Conservation (phyloP, 2,113 vertebrate genomes). For the Poicephalus gulielmi region DNA sequence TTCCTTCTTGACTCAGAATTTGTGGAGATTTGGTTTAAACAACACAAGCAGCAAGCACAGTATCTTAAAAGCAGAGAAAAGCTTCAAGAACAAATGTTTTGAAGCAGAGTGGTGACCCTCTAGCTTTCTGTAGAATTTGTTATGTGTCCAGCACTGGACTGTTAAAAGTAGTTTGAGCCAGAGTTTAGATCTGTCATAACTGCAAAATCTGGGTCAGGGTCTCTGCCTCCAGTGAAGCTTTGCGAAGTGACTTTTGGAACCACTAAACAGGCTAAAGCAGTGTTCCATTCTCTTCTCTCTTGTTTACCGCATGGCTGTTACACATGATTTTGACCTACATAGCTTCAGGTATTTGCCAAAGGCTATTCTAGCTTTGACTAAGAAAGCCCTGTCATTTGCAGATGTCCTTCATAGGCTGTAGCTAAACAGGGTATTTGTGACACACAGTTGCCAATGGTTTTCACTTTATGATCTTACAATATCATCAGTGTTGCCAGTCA, state of each 20-base stretch:
- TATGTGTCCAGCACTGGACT: neutral
- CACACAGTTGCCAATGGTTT: neutral
- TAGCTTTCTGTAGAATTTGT: neutral
- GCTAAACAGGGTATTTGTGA: neutral
- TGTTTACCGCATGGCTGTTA: neutral
- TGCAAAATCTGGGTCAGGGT: neutral
- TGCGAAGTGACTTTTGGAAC: neutral
- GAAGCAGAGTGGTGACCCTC: neutral
- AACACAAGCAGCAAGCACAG: neutral
- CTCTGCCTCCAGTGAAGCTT: neutral
- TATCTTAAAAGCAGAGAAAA: neutral
- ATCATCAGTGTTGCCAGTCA: neutral
- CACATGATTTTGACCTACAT: neutral
- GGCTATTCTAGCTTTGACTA: neutral
- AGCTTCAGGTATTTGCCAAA: neutral
- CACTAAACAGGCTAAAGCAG: neutral
- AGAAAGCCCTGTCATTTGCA: neutral
- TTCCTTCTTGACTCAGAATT: neutral
- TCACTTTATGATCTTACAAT: neutral
- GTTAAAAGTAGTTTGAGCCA: neutral
- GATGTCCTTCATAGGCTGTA: neutral
- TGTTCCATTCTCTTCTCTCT: neutral
- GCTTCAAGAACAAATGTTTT: neutral
- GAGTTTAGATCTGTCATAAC: neutral
- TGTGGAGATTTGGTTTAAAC: neutral